phyloP scores from a whole-genome alignment of 2,797 vertebrate species.

The Tympanoctomys barrerae region DNA sequence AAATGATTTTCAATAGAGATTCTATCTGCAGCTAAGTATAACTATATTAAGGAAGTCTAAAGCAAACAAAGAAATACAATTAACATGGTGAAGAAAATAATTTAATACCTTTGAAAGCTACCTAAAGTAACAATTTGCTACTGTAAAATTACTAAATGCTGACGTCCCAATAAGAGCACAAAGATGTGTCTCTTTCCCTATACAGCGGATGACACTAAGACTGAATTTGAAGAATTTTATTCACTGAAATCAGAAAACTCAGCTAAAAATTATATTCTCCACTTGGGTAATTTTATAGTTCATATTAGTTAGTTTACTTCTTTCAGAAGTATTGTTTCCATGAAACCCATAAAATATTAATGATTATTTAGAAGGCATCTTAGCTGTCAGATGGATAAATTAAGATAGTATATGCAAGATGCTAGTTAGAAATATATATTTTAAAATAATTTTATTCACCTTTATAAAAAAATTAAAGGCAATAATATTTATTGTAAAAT shows the following conservation, averaged over 20 bases:
- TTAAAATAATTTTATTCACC: background rate
- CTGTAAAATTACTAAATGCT: background rate
- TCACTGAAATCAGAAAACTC: background rate
- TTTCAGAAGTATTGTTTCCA: background rate
- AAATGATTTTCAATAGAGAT: background rate
- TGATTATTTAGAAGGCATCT: background rate
- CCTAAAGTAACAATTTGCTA: background rate
- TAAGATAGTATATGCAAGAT: background rate
- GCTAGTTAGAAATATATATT: background rate
- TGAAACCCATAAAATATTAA: background rate
- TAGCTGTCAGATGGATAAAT: background rate
- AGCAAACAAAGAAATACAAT: slow-evolving; percentile 26
- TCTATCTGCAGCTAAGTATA: background rate
- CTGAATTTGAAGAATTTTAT: background rate
- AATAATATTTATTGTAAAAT: background rate
- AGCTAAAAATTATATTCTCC: background rate
- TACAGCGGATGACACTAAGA: background rate
- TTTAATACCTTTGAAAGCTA: background rate
- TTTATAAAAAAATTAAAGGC: background rate
- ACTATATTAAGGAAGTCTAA: background rate
- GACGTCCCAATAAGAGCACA: background rate
- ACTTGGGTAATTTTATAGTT: background rate
- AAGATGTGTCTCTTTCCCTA: background rate
- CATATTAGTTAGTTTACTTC: background rate
- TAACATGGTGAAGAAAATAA: background rate